Conservation (phyloP, 2,888 invertebrate genomes). For the Osmoderma eremita region DNA sequence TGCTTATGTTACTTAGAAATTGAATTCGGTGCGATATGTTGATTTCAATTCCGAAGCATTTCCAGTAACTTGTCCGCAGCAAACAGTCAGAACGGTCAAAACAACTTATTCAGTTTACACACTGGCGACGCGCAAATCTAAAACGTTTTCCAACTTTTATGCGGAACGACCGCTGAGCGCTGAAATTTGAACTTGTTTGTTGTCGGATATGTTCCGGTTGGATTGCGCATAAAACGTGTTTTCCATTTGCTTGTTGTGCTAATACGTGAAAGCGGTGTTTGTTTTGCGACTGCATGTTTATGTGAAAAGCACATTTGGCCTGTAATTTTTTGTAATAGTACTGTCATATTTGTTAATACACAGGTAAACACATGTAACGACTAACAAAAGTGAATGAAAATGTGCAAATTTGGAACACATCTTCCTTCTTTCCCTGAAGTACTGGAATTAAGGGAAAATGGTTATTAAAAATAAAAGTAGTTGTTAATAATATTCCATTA, state of each 20-base stretch:
- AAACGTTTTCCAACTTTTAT: slow-evolving; percentile 34
- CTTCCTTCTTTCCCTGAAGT: too few relatives aligned
- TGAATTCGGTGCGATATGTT: slow-evolving; percentile 46
- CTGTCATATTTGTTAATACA: too few relatives aligned
- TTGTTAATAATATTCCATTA: too few relatives aligned
- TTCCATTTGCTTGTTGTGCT: not conserved
- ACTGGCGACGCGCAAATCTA: slow-evolving; percentile 8
- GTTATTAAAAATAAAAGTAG: too few relatives aligned
- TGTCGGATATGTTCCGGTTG: not conserved
- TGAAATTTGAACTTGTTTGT: slow-evolving; percentile 14
- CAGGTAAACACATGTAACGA: too few relatives aligned
- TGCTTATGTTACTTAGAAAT: slow-evolving; percentile 46
- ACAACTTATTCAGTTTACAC: slow-evolving; percentile 27
- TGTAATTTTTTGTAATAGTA: not conserved
- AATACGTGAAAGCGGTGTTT: not conserved
- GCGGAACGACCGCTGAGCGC: slow-evolving; percentile 3
- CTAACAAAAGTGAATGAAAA: too few relatives aligned
- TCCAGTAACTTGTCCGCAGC: slow-evolving; percentile 30
- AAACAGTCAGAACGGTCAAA: slow-evolving; percentile 22
- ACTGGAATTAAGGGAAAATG: too few relatives aligned
- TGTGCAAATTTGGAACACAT: too few relatives aligned
- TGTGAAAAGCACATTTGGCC: not conserved
- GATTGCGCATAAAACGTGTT: not conserved
- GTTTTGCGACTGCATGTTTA: not conserved
- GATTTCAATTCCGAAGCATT: slow-evolving; percentile 48